Base-by-base conservation (phyloP, 2,113 vertebrate genomes). In the Eurypyga helias region DNA sequence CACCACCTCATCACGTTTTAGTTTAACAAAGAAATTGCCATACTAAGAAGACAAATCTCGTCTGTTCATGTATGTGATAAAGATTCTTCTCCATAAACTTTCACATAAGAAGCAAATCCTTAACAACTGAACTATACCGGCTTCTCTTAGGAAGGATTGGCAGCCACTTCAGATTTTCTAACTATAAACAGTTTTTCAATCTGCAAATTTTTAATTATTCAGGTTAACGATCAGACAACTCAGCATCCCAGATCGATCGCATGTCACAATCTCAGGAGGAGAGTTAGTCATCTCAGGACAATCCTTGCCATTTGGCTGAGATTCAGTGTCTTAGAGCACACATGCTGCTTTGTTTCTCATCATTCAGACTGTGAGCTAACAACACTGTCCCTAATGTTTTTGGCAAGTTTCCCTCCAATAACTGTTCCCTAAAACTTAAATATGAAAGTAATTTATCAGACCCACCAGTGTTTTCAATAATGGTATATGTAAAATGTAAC, bases 41-140 rank as follows among this genome's bases (percentile, higher is more conserved):
- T 48, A 29, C 11, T 55, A 4, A 45, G 48, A 58, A 10, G 29
- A 6, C 2, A 78, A 51, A 58, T 93, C 33, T 8, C 18, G 81
- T 71, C 38, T 90, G 26, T 26, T 21, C 48, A 41, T 13, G 7
- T 70, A 33, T 33, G 45, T 38, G 57, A 64, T 28, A 87, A 90
- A 82, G 31, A 77, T 61, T 69, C 34, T 70, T 65, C 57, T 75
- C 48, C 19, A 15, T 76, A 93, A 97, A 94, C 64, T 95, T 93
- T 51, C 38, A 93, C 48, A 69, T 52, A 95, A 90, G 29, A 92
- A 94, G n/a, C 5, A 93, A 87, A 82, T 54, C 38, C 1, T 0
- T 79, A 84, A 49, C 48, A 82, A 87, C 29, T 17, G 14, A 92
- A 82, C 33, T 55, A 76, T 11, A 65, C 14, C 64, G 36, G 31